Percentiles rank a stretch among this genome's conserved stretches.
Evolutionary conservation across 2,113 vertebrate species (phyloP).

Genomic region (cattle (Bos taurus)): ARS-UCD2.0 NC_037350.1:44427501-44428000

Average conservation of each 20-base stretch:
- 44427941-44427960: not conserved
- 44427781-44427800: not conserved
- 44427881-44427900: not conserved
- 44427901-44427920: not conserved
- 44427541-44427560: not conserved
- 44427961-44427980: not conserved
- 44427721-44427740: not conserved
- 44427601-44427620: not conserved
- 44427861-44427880: not conserved
- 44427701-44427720: not conserved
- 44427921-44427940: not conserved
- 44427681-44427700: not conserved
- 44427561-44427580: not conserved
- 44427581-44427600: not conserved
- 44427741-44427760: slow-evolving; percentile 22
- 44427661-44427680: not conserved
- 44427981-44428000: not conserved
- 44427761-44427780: not conserved
- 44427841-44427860: not conserved
- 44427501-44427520: not conserved
- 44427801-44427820: not conserved
- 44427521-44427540: not conserved
- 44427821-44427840: not conserved
- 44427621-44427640: not conserved
- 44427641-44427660: not conserved